Conservation (phyloP, 2,113 vertebrate genomes). For the Herpailurus yagouaroundi region DNA sequence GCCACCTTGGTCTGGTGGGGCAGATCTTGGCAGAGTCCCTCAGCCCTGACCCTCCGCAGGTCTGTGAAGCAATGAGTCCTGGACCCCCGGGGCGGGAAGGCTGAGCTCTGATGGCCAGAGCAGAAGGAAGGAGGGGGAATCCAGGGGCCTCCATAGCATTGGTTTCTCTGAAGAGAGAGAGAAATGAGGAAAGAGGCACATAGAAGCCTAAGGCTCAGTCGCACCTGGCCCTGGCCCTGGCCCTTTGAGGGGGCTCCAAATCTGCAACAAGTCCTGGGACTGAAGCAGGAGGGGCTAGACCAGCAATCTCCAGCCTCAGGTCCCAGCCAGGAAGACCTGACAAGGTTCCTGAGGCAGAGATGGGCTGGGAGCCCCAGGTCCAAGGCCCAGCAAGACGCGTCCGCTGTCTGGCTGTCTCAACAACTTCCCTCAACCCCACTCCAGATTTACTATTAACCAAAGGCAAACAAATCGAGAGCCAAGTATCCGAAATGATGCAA, state of each 20-base stretch:
- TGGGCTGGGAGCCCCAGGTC: not conserved
- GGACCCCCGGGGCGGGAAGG: not conserved
- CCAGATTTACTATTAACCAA: slow-evolving; percentile 52
- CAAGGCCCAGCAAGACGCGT: not conserved
- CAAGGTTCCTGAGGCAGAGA: not conserved
- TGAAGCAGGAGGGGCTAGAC: not conserved
- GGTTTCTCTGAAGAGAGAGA: not conserved
- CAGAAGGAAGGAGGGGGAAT: not conserved
- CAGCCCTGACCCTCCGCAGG: not conserved
- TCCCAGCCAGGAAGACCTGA: not conserved
- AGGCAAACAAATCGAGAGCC: slow-evolving; percentile 52
- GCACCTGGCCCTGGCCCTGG: not conserved
- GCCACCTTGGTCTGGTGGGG: not conserved
- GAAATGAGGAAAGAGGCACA: not conserved
- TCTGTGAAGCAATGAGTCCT: not conserved
- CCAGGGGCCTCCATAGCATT: accelerated
- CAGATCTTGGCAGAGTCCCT: not conserved
- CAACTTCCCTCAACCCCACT: not conserved
- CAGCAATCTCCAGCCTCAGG: not conserved
- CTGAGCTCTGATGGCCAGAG: not conserved
- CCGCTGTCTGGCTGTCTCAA: slow-evolving; percentile 12
- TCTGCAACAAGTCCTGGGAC: not conserved
- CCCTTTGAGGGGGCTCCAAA: not conserved
- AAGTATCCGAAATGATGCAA: slow-evolving; percentile 68
- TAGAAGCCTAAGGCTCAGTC: not conserved